Conservation (phyloP, 2,797 vertebrate genomes). For the Alosa sapidissima region DNA sequence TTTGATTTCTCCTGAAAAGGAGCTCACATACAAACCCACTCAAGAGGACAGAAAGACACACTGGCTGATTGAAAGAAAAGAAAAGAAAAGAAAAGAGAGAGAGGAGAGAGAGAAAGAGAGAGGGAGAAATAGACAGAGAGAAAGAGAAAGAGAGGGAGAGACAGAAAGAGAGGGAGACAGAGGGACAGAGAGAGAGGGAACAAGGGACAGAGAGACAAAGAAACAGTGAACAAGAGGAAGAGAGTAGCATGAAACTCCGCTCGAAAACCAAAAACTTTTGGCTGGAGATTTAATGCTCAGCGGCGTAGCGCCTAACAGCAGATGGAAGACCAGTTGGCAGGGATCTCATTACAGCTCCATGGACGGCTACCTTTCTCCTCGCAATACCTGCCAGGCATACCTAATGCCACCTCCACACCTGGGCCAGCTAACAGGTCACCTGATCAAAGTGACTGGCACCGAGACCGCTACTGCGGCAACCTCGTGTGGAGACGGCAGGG, state of each 20-base stretch:
- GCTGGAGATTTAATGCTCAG: conserved; percentile 49
- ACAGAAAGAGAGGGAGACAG: background rate
- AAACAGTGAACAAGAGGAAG: conserved; percentile 22
- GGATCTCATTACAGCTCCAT: conserved; percentile 73
- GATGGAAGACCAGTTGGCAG: conserved; percentile 79
- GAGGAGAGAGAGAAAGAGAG: background rate
- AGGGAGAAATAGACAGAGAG: background rate
- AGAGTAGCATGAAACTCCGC: conserved; percentile 1
- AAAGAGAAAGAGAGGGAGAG: background rate
- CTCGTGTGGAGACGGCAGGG: conserved; percentile 42
- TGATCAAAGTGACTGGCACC: conserved; percentile 73
- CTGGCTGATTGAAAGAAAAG: background rate
- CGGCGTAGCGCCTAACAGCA: conserved; percentile 55
- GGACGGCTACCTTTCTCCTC: conserved; percentile 51
- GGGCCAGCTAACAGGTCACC: conserved; percentile 53
- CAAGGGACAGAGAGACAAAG: conserved; percentile 25
- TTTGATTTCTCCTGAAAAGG: background rate
- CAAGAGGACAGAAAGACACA: conserved; percentile 21
- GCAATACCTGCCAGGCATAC: conserved; percentile 68
- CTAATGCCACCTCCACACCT: conserved; percentile 63
- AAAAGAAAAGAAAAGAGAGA: background rate
- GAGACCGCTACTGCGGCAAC: conserved; percentile 35
- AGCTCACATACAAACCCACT: conserved; percentile 4
- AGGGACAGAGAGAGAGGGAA: background rate
- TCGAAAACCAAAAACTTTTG: conserved; percentile 46